phyloP scores from a whole-genome alignment of 2,797 vertebrate genomes.

The Cheirogaleus major region DNA sequence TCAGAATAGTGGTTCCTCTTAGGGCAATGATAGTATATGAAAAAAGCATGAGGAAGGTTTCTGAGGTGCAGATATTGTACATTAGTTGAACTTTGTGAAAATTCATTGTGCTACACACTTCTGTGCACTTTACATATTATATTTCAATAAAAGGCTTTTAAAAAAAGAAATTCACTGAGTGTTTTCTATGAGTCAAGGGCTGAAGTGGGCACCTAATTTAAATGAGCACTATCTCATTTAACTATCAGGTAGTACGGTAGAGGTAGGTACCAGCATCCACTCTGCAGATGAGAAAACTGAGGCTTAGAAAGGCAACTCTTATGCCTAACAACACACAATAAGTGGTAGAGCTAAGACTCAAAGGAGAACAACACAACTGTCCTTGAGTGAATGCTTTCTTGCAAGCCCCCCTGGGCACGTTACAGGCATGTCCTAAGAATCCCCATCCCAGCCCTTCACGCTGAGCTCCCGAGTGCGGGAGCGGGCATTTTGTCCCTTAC shows the following conservation, averaged over 20 bases:
- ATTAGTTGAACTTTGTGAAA: not conserved
- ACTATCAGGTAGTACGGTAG: fast-evolving
- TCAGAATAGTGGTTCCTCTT: not conserved
- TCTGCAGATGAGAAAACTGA: not conserved
- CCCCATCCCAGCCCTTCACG: fast-evolving
- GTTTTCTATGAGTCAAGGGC: not conserved
- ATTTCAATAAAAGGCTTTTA: not conserved
- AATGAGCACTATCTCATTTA: not conserved
- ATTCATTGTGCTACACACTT: not conserved
- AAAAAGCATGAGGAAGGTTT: not conserved
- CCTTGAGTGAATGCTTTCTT: not conserved
- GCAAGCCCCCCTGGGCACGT: fast-evolving
- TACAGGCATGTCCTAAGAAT: fast-evolving
- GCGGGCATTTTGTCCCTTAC: constrained; percentile 80
- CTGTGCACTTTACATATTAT: not conserved
- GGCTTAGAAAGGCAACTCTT: not conserved
- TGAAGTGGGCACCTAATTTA: not conserved
- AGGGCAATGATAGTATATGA: not conserved
- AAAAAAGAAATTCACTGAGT: not conserved
- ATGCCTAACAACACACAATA: not conserved
- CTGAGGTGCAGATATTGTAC: not conserved
- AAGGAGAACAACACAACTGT: not conserved
- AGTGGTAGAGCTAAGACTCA: not conserved
- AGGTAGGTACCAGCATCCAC: not conserved
- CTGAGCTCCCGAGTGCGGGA: fast-evolving